Conservation (phyloP, 2,113 vertebrate genomes). For the Myiagra hebetior region DNA sequence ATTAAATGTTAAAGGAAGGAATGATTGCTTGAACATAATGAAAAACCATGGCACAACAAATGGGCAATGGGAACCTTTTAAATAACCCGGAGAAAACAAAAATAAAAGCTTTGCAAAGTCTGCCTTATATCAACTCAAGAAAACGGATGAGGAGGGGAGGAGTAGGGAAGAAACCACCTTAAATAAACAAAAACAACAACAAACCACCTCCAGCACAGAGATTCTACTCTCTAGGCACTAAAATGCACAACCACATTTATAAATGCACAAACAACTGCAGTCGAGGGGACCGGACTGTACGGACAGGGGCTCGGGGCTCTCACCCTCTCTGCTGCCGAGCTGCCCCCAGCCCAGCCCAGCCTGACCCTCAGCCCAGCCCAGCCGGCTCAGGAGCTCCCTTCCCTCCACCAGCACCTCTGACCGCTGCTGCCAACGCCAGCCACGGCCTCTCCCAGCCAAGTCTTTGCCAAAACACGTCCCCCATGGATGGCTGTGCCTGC, state of each 20-base stretch:
- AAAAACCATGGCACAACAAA: slow-evolving; percentile 66
- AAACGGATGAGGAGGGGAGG: not conserved
- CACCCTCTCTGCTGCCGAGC: not conserved
- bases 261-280: slow-evolving; percentile 34
- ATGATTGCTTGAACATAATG: slow-evolving; percentile 67
- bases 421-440: not conserved
- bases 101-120: not conserved
- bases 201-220: slow-evolving; percentile 21
- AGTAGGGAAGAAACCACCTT: slow-evolving; percentile 21
- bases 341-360: not conserved
- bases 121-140: not conserved
- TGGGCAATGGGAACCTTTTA: slow-evolving; percentile 59
- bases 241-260: slow-evolving; percentile 31
- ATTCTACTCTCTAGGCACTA: slow-evolving; percentile 28
- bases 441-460: not conserved
- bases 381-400: not conserved
- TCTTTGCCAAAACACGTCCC: not conserved
- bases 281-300: not conserved
- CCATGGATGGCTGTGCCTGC: not conserved
- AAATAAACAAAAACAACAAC: slow-evolving; percentile 10
- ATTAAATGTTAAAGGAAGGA: slow-evolving; percentile 69
- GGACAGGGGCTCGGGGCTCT: not conserved
- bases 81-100: slow-evolving; percentile 43
- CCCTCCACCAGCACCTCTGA: not conserved
- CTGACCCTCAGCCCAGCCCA: not conserved